A percentile compares a stretch with the other conserved stretches of the same genome.
Evolutionary conservation across 2,888 invertebrate genomes (phyloP).

Genomic region (Conistra vaccinii): DNA sequence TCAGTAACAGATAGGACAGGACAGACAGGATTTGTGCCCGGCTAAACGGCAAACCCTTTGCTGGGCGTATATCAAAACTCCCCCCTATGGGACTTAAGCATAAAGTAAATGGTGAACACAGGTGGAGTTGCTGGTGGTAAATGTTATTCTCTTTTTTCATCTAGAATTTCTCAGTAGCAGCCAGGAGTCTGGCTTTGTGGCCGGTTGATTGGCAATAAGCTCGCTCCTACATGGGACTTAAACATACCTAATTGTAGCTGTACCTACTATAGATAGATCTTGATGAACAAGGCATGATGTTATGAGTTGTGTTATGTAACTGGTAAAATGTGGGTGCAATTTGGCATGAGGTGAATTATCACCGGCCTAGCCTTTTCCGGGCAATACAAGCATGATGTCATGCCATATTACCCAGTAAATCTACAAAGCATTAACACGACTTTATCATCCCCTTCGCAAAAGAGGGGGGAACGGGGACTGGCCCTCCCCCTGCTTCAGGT

Average conservation of each 20-base stretch:
- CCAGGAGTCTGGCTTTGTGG: too few species aligned
- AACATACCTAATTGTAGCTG: not conserved
- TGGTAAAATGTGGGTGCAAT: not conserved
- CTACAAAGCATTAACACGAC: not conserved
- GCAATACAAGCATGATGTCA: not conserved
- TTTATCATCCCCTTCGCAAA: not conserved
- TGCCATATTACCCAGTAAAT: not conserved
- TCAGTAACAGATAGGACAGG: not conserved
- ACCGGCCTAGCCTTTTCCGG: not conserved
- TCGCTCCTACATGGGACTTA: not conserved
- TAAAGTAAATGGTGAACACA: too few species aligned
- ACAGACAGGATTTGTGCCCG: not conserved
- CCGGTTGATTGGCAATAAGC: too few species aligned
- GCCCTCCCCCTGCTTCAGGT: not conserved
- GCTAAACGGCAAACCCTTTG: not conserved
- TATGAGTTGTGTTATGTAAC: not conserved
- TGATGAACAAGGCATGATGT: too few species aligned
- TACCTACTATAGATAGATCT: too few species aligned
- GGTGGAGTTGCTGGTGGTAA: too few species aligned
- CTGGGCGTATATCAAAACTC: not conserved
- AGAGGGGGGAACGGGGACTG: not conserved
- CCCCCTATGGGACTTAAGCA: too few species aligned
- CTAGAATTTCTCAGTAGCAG: too few species aligned
- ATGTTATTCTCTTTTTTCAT: too few species aligned
- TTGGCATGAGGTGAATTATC: too few species aligned